Evolutionary conservation across 2,797 vertebrate species (phyloP).

Genomic region (Brachyrhaphis roseni): DNA sequence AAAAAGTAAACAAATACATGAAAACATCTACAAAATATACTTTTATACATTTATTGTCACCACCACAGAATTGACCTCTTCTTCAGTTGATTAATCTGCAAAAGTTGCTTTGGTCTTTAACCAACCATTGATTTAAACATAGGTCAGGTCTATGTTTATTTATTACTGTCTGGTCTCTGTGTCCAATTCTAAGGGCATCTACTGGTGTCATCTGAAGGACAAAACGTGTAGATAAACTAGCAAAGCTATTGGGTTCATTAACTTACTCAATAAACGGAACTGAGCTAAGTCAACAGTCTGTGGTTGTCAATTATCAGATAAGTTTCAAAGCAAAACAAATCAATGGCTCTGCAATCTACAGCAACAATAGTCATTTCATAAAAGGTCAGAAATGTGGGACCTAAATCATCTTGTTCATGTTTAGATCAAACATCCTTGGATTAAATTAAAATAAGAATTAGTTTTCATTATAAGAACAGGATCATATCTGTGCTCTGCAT

Average conservation of each 20-base stretch:
- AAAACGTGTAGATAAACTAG: constrained; percentile 50
- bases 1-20: constrained; percentile 9
- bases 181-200: constrained; percentile 48
- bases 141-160: constrained; percentile 58
- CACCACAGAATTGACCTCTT: constrained; percentile 47
- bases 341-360: constrained; percentile 70
- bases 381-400: constrained; percentile 56
- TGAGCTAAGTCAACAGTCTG: constrained; percentile 69
- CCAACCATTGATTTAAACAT: constrained; percentile 48
- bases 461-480: constrained; percentile 39
- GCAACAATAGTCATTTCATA: constrained; percentile 63
- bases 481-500: constrained; percentile 50
- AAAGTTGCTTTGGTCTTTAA: constrained; percentile 46
- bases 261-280: constrained; percentile 58
- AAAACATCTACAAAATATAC: constrained; percentile 9
- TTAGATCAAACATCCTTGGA: constrained; percentile 53
- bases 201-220: constrained; percentile 57
- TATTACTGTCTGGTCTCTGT: constrained; percentile 52
- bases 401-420: constrained; percentile 47
- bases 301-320: constrained; percentile 69
- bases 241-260: constrained; percentile 62
- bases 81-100: constrained; percentile 67
- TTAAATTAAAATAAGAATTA: constrained; percentile 53
- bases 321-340: constrained; percentile 68
- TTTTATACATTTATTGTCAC: constrained; percentile 29